Evolutionary conservation across 2,888 invertebrate species (phyloP), one percentile per base, ranked within the genome.

Genomic region (Arge pagana): DNA sequence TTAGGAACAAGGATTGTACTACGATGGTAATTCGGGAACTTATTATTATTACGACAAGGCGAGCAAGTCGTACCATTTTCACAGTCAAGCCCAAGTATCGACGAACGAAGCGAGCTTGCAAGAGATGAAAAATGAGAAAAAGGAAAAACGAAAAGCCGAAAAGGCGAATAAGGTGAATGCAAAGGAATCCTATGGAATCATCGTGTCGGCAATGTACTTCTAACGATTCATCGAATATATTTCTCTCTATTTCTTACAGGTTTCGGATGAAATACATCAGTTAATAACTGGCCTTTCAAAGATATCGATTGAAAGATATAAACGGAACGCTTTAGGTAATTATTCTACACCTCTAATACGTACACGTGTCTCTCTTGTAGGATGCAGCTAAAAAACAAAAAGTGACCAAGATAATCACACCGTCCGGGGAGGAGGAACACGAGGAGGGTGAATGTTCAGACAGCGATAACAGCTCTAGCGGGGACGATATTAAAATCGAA

Each of bases 1-100:
- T 33, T n/a, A 95, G 94, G 89, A 90, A 72, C 84, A 88, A 65
- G 89, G 90, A 1, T 79, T 96, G 21, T 95, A 94, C 72, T 96
- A 95, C 71, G 93, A 96, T 76, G 90, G 91, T 4, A 86, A 88
- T 59, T 87, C 87, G 23, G 89, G 89, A 3, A 90, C 87, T 50
- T 96, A 95, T 74, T 89, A 93, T 68, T 84, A 82, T 64, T 95
- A 90, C 70, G 88, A 94, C 64, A 83, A 87, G 61, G 83, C 85
- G 23, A 88, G 84, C 45, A 83, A 89, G 65, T 79, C 83, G 26
- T 93, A 91, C 76, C 84, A 86, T 52, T 91, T 89, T 74, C 90
- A 93, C 76, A 92, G 91, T 3, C 89, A 89, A 78, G 84, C 86
- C 2, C 82, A 84, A 64, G 77, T 80, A 51, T 56, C 62, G 51